Evolutionary conservation across 2,888 invertebrate genomes (phyloP), one percentile per base, ranked within the genome.

Genomic region (Ormyrus labotus): DNA sequence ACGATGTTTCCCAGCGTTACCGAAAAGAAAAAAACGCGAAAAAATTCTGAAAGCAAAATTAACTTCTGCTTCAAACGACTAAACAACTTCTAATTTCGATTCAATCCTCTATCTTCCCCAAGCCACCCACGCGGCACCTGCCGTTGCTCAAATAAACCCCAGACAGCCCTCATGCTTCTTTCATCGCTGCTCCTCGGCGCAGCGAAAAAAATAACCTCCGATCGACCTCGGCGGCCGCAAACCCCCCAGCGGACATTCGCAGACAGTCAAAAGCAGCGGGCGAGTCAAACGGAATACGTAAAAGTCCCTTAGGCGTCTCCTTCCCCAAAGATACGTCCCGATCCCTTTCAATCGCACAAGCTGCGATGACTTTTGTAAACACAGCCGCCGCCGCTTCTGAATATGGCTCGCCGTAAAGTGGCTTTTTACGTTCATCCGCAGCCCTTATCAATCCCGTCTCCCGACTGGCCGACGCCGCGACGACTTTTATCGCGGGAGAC

Each of bases 361-460:
- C 34, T 4, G 48, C 10, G 55, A 76, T 68, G 75, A 75, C 60
- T 75, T 68, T 13, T 68, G 60, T 67, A 76, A 76, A 76, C 68
- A 76, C 58, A 68, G 67, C 58, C 34, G 65, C 0, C 7, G n/a
- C 34, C 19, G 65, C 81, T 83, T 81, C 34, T 84, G 83, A 83
- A 84, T 83, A 83, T 74, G 82, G 70, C 72, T 57, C 51, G 55
- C 78, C 82, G 77, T 83, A 83, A 83, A 83, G 79, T 78, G 80
- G 81, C 83, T 84, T 83, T 34, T 84, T 84, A 82, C 80, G 81
- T 81, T 82, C 82, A 82, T 78, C 81, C 51, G 11, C 6, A 7
- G 13, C n/a, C 70, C 64, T 69, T 74, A 79, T 69, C 74, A 47
- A 48, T 75, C 50, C 57, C 63, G 34, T 34, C 9, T 60, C 50